Conservation (phyloP, 2,888 invertebrate genomes). For the Pantelozetes paolii region DNA sequence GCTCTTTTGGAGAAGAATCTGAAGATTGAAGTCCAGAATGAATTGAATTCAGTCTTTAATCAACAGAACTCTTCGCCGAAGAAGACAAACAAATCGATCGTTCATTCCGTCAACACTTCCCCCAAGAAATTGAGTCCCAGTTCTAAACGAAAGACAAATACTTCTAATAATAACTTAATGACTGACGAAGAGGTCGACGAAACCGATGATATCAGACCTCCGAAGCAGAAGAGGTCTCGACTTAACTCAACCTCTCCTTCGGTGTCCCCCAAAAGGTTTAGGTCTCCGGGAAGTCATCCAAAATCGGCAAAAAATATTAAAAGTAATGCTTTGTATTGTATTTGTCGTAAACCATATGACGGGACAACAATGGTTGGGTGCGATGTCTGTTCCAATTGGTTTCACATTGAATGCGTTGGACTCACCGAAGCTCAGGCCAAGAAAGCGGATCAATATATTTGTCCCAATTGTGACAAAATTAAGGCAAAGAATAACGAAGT, state of each 20-base stretch:
- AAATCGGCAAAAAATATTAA: slow-evolving; percentile 44
- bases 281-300: slow-evolving; percentile 36
- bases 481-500: slow-evolving; percentile 62
- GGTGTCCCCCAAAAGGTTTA: slow-evolving; percentile 43
- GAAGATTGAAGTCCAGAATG: slow-evolving; percentile 67
- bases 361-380: slow-evolving; percentile 94
- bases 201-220: slow-evolving; percentile 24
- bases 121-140: background rate
- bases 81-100: background rate
- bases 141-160: background rate
- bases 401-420: slow-evolving; percentile 93
- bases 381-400: slow-evolving; percentile 96
- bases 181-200: background rate
- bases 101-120: background rate
- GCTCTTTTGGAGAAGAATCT: slow-evolving; percentile 78
- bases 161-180: background rate
- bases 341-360: slow-evolving; percentile 91
- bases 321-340: slow-evolving; percentile 64
- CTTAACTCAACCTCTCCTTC: slow-evolving; percentile 31
- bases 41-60: slow-evolving; percentile 23
- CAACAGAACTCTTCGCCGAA: slow-evolving; percentile 3
- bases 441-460: slow-evolving; percentile 76
- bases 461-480: slow-evolving; percentile 53
- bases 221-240: slow-evolving; percentile 39
- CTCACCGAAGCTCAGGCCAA: slow-evolving; percentile 88